Conservation (phyloP, 2,797 vertebrate genomes). For the Setipinna tenuifilis region DNA sequence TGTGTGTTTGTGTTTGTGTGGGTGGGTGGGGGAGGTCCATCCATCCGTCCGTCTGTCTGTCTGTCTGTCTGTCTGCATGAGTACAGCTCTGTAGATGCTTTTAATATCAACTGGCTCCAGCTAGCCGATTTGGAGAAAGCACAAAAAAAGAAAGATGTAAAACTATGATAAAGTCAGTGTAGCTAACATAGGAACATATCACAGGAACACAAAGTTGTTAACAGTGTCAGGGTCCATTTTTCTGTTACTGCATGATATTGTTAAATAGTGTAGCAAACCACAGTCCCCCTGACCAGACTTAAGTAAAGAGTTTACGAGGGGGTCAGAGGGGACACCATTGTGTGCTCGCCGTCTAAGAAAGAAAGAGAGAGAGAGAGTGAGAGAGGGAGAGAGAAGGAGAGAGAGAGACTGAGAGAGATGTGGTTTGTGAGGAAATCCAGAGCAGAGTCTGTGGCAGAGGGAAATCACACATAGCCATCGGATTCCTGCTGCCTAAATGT, state of each 20-base stretch:
- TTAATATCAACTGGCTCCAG: background rate
- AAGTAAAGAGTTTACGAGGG: background rate
- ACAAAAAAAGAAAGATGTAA: background rate
- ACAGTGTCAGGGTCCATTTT: background rate
- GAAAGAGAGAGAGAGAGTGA: background rate
- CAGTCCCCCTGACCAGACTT: background rate
- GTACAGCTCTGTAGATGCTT: background rate
- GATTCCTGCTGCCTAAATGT: constrained; percentile 71
- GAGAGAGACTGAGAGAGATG: background rate
- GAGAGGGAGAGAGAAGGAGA: background rate
- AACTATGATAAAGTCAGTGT: background rate
- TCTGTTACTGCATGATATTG: background rate
- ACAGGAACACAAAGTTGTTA: background rate
- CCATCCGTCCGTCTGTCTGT: too few species aligned
- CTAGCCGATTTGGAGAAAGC: background rate
- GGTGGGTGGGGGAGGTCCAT: too few species aligned
- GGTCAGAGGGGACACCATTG: background rate
- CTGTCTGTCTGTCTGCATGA: too few species aligned
- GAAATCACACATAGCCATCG: constrained; percentile 68
- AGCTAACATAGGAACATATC: background rate
- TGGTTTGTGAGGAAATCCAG: constrained; percentile 29
- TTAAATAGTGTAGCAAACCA: background rate
- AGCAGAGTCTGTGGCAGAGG: constrained; percentile 44
- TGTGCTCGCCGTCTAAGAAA: background rate
- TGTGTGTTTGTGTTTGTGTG: too few species aligned